phyloP scores from a whole-genome alignment of 2,888 invertebrate species.

The Eupithecia dodoneata region DNA sequence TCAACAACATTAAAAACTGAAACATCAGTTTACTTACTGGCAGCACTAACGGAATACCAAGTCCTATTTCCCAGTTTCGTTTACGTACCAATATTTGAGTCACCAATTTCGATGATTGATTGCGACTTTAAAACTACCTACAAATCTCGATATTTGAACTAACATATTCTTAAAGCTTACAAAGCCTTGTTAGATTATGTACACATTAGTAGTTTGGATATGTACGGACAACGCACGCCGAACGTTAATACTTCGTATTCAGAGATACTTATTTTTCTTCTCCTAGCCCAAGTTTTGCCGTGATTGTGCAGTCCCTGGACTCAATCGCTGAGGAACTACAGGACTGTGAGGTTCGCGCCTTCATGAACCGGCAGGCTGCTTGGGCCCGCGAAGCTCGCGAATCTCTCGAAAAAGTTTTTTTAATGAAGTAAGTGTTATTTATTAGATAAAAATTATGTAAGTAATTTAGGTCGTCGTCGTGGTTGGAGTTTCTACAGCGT shows the following conservation, averaged over 20 bases:
- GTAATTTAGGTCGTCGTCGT: background rate
- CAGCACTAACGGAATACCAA: too few relatives aligned
- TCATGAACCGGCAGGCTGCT: background rate
- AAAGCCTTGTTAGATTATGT: too few relatives aligned
- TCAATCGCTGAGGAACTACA: background rate
- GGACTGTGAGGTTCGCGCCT: background rate
- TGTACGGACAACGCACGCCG: background rate
- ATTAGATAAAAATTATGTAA: background rate
- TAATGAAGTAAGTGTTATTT: background rate
- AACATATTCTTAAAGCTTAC: background rate
- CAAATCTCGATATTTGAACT: background rate
- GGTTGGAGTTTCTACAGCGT: background rate
- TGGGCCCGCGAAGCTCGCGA: conserved; percentile 5
- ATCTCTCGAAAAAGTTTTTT: background rate
- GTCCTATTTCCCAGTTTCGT: too few relatives aligned
- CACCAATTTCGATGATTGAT: too few relatives aligned
- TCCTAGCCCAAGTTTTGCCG: background rate
- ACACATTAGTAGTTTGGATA: background rate
- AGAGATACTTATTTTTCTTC: background rate
- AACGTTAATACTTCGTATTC: background rate
- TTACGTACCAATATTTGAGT: too few relatives aligned
- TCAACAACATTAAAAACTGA: too few relatives aligned
- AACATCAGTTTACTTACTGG: too few relatives aligned
- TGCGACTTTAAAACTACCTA: too few relatives aligned
- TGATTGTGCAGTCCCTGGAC: background rate